Evolutionary conservation across 23 tunicate species (phyloP).

Genomic region (Aplidium turbinatum): DNA sequence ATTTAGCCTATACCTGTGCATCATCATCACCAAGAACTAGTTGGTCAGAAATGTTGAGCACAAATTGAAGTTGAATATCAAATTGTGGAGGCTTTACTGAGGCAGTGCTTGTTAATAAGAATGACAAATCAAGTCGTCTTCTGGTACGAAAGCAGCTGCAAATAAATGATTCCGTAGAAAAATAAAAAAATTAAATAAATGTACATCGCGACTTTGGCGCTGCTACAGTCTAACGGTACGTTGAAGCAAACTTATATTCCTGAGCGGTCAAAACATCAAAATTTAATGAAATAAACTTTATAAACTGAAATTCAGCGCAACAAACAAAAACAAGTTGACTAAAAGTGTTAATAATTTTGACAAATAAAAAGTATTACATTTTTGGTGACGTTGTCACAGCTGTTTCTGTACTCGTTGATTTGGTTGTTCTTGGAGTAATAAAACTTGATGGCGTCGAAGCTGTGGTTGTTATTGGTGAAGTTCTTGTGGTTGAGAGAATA

Average conservation of each 20-base stretch:
- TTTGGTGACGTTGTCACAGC: background rate
- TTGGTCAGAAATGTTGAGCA: background rate
- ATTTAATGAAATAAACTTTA: background rate
- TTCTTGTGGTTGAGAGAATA: too few species aligned
- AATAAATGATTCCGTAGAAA: too few species aligned
- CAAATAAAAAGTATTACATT: background rate
- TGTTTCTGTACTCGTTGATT: too few species aligned
- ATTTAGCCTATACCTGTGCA: background rate
- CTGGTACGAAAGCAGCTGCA: too few species aligned
- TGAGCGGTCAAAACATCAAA: too few species aligned
- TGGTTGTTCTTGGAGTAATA: too few species aligned
- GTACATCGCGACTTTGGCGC: too few species aligned
- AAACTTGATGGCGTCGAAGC: too few species aligned
- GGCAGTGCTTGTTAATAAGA: background rate
- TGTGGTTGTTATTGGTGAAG: too few species aligned
- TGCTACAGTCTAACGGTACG: too few species aligned
- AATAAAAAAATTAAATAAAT: too few species aligned
- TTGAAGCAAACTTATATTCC: too few species aligned
- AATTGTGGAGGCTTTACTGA: background rate
- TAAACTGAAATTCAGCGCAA: background rate
- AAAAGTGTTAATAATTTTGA: background rate
- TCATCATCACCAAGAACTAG: background rate
- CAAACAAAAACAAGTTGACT: background rate
- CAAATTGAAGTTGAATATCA: conserved; percentile 7
- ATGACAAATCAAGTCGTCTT: conserved; percentile 5